phyloP scores from a whole-genome alignment of 2,888 invertebrate species.

The Hyalella azteca region DNA sequence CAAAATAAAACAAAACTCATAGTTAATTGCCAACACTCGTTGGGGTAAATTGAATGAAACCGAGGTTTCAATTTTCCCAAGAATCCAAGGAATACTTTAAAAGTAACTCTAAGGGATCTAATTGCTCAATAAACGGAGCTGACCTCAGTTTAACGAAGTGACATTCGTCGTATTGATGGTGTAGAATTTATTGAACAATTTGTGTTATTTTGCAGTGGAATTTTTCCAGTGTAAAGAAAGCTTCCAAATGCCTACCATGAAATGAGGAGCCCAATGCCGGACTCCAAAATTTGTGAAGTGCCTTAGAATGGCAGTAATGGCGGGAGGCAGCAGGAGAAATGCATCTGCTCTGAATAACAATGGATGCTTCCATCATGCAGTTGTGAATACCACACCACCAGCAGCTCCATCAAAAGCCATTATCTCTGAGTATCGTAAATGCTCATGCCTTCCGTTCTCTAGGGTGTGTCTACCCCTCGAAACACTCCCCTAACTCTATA shows the following conservation, averaged over 20 bases:
- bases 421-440: slow-evolving; percentile 35
- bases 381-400: slow-evolving; percentile 33
- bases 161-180: background rate
- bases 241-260: background rate
- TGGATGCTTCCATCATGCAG: slow-evolving; percentile 33
- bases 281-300: slow-evolving; percentile 28
- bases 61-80: too few species aligned
- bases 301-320: slow-evolving; percentile 29
- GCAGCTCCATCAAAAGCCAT: slow-evolving; percentile 33
- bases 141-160: background rate
- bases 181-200: background rate
- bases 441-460: slow-evolving; percentile 36
- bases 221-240: background rate
- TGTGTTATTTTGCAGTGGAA: background rate
- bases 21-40: too few species aligned
- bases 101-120: too few species aligned
- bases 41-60: too few species aligned
- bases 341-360: slow-evolving; percentile 35
- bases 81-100: too few species aligned
- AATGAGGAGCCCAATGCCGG: slow-evolving; percentile 7
- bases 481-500: slow-evolving; percentile 19
- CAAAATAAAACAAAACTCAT: too few species aligned
- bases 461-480: slow-evolving; percentile 26
- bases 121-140: too few species aligned
- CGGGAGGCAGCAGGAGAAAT: slow-evolving; percentile 35